phyloP scores from a whole-genome alignment of 2,888 invertebrate genomes.

The Sylvicola cinctus region DNA sequence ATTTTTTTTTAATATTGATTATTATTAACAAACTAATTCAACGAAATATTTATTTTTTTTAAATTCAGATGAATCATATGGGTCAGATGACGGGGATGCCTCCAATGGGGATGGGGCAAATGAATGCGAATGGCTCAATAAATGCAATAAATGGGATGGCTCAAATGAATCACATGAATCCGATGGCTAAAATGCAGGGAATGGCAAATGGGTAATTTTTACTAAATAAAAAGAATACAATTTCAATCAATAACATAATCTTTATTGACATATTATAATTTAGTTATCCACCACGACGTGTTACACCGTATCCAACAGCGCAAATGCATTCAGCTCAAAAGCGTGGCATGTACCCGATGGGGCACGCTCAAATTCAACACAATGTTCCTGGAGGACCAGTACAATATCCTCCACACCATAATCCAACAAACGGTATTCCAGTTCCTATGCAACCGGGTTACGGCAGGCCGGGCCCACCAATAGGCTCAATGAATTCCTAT shows the following conservation, averaged over 20 bases:
- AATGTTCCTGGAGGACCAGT: constrained; percentile 26
- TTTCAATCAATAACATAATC: not conserved
- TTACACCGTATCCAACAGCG: constrained; percentile 70
- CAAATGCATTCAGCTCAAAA: constrained; percentile 73
- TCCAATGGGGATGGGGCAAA: constrained; percentile 47
- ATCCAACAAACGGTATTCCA: constrained; percentile 21
- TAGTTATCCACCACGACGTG: constrained; percentile 50
- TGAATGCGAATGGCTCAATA: constrained; percentile 38
- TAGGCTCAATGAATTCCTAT: constrained; percentile 16
- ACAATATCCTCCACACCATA: constrained; percentile 23
- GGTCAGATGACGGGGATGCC: constrained; percentile 55
- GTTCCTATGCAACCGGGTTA: constrained; percentile 29
- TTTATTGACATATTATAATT: constrained; percentile 11
- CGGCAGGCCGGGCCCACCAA: constrained; percentile 24
- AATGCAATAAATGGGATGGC: constrained; percentile 32
- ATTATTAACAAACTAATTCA: constrained; percentile 2
- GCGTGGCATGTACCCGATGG: constrained; percentile 23
- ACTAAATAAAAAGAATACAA: no score
- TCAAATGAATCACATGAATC: constrained; percentile 33
- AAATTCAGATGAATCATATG: constrained; percentile 43
- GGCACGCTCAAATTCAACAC: constrained; percentile 38
- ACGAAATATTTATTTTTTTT: no score
- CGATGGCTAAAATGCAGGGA: constrained; percentile 40
- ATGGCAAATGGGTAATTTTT: constrained; percentile 21
- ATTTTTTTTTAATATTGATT: not conserved